A percentile compares a stretch with the other conserved stretches of the same genome.
Conservation (phyloP, 53 echinoderm and acorn worm species). For the Crossaster papposus region DNA sequence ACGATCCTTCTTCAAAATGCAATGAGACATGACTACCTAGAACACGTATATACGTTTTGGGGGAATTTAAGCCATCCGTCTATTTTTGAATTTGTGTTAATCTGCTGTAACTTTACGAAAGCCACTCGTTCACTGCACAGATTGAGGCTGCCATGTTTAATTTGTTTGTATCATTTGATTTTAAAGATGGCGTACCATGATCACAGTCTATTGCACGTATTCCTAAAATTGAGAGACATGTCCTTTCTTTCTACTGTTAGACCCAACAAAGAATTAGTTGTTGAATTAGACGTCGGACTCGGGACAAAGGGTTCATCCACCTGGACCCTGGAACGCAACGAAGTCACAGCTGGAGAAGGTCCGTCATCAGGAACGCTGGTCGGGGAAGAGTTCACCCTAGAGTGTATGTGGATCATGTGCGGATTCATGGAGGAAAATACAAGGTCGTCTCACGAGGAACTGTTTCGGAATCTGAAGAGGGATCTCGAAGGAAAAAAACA, state of each 20-base stretch:
- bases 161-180: no score
- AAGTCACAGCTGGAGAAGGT: not conserved
- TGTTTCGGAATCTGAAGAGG: conserved; percentile 34
- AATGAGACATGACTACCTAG: no score
- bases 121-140: no score
- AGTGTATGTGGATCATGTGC: conserved; percentile 40
- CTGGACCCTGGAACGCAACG: conserved; percentile 29
- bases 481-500: not conserved
- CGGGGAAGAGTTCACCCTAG: conserved; percentile 27
- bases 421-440: conserved; percentile 29
- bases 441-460: conserved; percentile 34
- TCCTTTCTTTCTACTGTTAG: conserved; percentile 3
- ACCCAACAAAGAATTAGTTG: conserved; percentile 41
- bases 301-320: conserved; percentile 16
- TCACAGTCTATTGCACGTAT: no score
- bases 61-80: no score
- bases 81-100: no score
- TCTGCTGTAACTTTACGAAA: no score
- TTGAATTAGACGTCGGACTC: conserved; percentile 11
- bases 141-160: no score
- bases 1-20: no score
- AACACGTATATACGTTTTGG: no score
- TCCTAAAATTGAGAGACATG: no score
- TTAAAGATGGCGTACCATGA: no score
- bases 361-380: not conserved